Percentiles rank a stretch among this genome's conserved stretches.
Conservation (phyloP, 1,140 invertebrate species). For the Megalonaias nervosa region DNA sequence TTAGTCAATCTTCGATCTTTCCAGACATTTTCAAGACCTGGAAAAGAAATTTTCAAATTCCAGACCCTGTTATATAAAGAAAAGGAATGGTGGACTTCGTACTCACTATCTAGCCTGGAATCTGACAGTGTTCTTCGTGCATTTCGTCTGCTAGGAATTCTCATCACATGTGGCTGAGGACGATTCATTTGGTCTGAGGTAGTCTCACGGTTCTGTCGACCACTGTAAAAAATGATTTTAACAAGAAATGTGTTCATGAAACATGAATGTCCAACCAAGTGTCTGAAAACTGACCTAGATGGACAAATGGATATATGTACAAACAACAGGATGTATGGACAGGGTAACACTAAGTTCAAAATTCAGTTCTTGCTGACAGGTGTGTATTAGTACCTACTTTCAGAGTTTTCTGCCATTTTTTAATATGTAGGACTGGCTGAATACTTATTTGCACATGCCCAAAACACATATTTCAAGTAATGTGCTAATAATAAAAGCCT, state of each 20-base stretch:
- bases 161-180: slow-evolving; percentile 86
- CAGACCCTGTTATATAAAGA: too few species aligned
- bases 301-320: background rate
- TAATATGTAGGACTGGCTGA: too few species aligned
- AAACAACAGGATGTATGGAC: background rate
- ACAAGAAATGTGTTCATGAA: background rate
- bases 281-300: background rate
- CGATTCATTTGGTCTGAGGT: slow-evolving; percentile 76
- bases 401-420: background rate
- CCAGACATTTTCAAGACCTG: too few species aligned
- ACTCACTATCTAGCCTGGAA: slow-evolving; percentile 52
- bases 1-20: too few species aligned
- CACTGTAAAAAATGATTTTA: slow-evolving; percentile 71
- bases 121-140: slow-evolving; percentile 79
- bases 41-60: too few species aligned
- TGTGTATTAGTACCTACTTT: background rate
- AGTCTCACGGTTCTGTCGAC: slow-evolving; percentile 79
- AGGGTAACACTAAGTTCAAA: background rate
- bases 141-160: slow-evolving; percentile 90
- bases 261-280: background rate
- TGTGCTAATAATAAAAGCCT: too few species aligned
- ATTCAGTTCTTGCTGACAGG: background rate
- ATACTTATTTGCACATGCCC: too few species aligned
- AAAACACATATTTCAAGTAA: too few species aligned
- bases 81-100: too few species aligned